Percentiles rank a stretch among this genome's conserved stretches.
Evolutionary conservation across 2,797 vertebrate species (phyloP).

Genomic region (Notolepis coatsorum): DNA sequence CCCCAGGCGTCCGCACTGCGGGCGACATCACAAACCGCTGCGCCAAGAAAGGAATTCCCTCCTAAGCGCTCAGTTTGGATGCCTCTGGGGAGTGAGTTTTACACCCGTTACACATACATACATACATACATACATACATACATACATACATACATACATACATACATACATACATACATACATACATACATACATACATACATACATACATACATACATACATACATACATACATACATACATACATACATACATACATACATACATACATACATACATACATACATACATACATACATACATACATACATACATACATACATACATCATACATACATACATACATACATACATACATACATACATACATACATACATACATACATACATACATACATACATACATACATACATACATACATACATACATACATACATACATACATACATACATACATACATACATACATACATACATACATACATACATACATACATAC

Average conservation of each 20-base stretch:
- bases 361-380: constrained; percentile 5
- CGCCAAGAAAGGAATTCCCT: too few relatives aligned
- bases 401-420: constrained; percentile 1
- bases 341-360: background rate
- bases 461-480: background rate
- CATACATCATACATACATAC: background rate
- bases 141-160: too few relatives aligned
- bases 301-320: background rate
- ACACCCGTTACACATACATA: too few relatives aligned
- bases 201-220: too few relatives aligned
- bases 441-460: background rate
- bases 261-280: background rate
- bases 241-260: background rate
- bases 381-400: constrained; percentile 8
- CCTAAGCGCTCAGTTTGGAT: too few relatives aligned
- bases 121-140: too few relatives aligned
- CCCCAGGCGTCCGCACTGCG: too few relatives aligned
- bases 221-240: too few relatives aligned
- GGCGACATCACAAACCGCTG: too few relatives aligned
- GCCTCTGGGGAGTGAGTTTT: too few relatives aligned
- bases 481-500: background rate
- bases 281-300: background rate
- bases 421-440: background rate
- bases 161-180: too few relatives aligned
- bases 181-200: too few relatives aligned